Evolutionary conservation across 2,888 invertebrate species (phyloP), one percentile per base, ranked within the genome.

Genomic region (Anticlea derivata): DNA sequence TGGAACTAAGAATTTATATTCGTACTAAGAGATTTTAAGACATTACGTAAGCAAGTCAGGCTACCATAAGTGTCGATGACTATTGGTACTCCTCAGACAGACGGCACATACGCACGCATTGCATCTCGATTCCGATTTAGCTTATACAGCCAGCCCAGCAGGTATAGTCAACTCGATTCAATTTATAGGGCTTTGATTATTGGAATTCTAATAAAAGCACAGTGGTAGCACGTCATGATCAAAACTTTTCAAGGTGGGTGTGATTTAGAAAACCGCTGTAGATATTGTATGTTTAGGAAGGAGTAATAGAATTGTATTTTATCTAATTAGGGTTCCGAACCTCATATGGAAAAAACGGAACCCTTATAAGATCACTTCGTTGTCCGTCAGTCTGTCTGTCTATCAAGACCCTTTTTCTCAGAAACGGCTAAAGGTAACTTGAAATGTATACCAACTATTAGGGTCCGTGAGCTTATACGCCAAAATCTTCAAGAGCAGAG

Each of bases 31-130:
- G 51, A n/a, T n/a, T n/a, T n/a, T n/a, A n/a, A n/a, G n/a, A n/a
- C 61, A 68, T 74, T 69, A 70, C 67, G 65, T 74, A 74, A 63
- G 64, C 66, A 57, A 61, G 57, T 53, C 63, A 60, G 60, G 53
- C 50, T 38, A 60, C 57, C 57, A 50, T 64, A 58, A 62, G 66
- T 58, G 61, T 64, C 67, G n/a, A n/a, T 70, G 70, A 68, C 67
- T 63, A 74, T 73, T 75, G 65, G 60, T 59, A 56, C 61, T 60
- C 65, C 50, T 44, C 43, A 35, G 13, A 44, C 27, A n/a, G 10
- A 33, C 12, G 10, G 29, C 47, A 63, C 53, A 61, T 4, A 17
- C 17, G 17, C 40, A 49, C 34, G 41, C 17, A 8, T 40, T 10
- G 39, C 8, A 13, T 5, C 41, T 41, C 6, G 22, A 41, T 31